Base-by-base conservation (phyloP, 2,888 invertebrate species). In the Frankliniella fusca region DNA sequence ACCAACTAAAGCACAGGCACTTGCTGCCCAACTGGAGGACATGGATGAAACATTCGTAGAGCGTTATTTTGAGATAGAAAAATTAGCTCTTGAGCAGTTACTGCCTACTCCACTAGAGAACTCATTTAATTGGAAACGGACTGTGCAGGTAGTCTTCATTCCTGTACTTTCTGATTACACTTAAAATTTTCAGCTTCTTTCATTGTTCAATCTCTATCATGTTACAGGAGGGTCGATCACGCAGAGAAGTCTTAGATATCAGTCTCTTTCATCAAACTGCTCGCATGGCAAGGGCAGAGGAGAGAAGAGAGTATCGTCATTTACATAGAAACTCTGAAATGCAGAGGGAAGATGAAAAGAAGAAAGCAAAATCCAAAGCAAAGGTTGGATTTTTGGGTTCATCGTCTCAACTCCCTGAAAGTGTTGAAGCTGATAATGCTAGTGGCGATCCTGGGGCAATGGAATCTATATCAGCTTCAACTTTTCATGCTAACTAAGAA, bases 41-140 rank as follows among this genome's bases (percentile, higher is more conserved):
- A 76, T 76, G 70, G 70, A 76, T 76, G 70, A 76, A 76, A 76
- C 70, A 27, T 76, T 76, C 10, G 70, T 76, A 1, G 12, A 76
- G 12, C 27, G 70, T 23, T 76, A 76, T 27, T 23, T 27, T 76
- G 70, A 76, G 12, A 23, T 76, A 27, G 70, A 76, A 27, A 76
- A 76, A 76, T 27, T 76, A 76, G 70, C 70, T 11, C 70, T 76
- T 10, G 70, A 76, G 27, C 23, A 76, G 27, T 12, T 76, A 27
- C 23, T 1, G n/a, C 70, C 70, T 12, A 76, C 70, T 5, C 0
- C 70, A 23, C 27, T 76, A 27, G 70, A 27, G 70, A 23, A 76
- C 12, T 27, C 70, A 23, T 76, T 76, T 76, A 76, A 76, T 12
- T 76, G 70, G 70, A 76, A 76, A 76, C 23, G 27, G 7, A 23